Base-by-base conservation (phyloP, 2,888 invertebrate species). In the Drosophila mayaguana region DNA sequence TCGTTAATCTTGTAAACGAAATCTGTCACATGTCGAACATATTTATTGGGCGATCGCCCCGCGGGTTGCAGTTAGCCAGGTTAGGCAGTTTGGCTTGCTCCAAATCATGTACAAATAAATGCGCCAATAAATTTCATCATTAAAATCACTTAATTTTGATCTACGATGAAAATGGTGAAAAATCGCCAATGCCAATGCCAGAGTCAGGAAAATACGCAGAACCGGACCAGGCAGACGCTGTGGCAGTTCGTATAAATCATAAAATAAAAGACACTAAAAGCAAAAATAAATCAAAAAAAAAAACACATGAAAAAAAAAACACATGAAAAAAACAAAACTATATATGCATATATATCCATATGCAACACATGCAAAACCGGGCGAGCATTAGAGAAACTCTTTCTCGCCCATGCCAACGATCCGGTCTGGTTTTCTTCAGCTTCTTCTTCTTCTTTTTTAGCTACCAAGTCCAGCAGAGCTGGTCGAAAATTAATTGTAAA, bases 251-350 rank as follows among this genome's bases (percentile, higher is more conserved):
- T 75, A 86, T 86, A 88, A 88, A 86, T 88, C 83, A 88, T 83
- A 87, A 89, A 87, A 81, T 78, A 83, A 89, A 80, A 83, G 81
- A 74, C 83, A 87, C 89, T 86, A 83, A 86, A 86, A 86, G 83
- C 81, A 75, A 87, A 89, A 81, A 86, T 88, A 86, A 86, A 86
- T 88, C 85, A 86, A 73, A 56, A 25, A 20, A 22, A 22, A 45
- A 25, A 20, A 22, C 14, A 45, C 14, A 67, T 55, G 59, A 14
- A 51, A 53, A 20, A 61, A 55, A 60, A 59, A 57, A 53, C 3
- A 28, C 5, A 28, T 28, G 7, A 36, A 36, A 16, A 20, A 38
- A 57, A 60, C 61, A 50, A 63, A 9, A 64, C 6, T 61, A 20
- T 1, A 46, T 25, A 16, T 8, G 16, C 16, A 46, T 46, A 16